Base-by-base conservation (phyloP, 37 sponge, comb jelly and placozoan species). In the Hormiphora californensis region DNA sequence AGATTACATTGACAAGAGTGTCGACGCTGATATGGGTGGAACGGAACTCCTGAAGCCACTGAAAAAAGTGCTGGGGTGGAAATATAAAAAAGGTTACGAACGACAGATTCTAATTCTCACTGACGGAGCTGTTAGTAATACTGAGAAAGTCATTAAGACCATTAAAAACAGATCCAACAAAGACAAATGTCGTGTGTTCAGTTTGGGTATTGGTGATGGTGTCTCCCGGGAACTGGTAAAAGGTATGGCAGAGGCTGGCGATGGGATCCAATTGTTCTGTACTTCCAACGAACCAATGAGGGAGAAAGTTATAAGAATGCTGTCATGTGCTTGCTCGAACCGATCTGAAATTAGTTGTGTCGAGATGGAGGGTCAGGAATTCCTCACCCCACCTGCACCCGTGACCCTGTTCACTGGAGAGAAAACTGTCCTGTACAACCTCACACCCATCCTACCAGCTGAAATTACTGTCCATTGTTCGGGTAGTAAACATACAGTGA, bases 121-220 rank as follows among this genome's bases (percentile, higher is more conserved):
- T 32, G 93, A 93, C 37, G 91, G 91, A 23, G 89, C 87, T 25
- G 91, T 63, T 7, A 27, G 28, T 3, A 12, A 57, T 19, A 28
- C 19, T 5, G 59, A 57, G 19, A n/a, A 54, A 55, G 53, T 86
- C 28, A 4, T 86, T 15, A 9, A 17, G 33, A 54, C 15, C 55
- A 55, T 86, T 0, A n/a, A n/a, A n/a, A n/a, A n/a, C n/a, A 54
- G 87, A 23, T 33, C 54, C 1, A 55, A 86, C 53, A 17, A 38
- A 12, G 28, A 33, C 4, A 21, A 54, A 37, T 55, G 39, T 34
- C 4, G 87, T n/a, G 62, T 86, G 19, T 94, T 94, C 85, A 89
- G 92, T 0, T 90, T 94, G 86, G 94, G 92, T 8, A 92, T 94
- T 53, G 94, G 94, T 30, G 85, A 87, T 68, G 94, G 93, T 32